Evolutionary conservation across 2,113 vertebrate species (phyloP), one percentile per base, ranked within the genome.

Genomic region (Pogonocichla stellata): DNA sequence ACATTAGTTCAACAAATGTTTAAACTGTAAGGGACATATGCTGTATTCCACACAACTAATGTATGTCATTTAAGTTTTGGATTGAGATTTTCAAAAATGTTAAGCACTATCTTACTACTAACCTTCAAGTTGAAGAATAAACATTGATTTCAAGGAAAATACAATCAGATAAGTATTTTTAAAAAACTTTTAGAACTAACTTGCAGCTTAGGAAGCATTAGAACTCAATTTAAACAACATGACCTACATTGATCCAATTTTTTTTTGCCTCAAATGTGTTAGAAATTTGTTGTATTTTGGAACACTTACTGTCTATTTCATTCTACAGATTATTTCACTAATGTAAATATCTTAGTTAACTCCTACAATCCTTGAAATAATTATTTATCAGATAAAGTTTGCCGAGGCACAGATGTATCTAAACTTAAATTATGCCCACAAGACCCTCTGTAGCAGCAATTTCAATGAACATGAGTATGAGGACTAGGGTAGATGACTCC

Each of bases 401-500:
- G 22, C 54, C 25, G 71, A 69, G 28, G 50, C 51, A 71, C 4
- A 82, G 56, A 57, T 38, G 3, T 22, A 75, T 53, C 15, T 72
- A 42, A 94, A 88, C 45, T 33, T 6, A 6, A 64, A 31, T 56
- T 61, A 45, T 5, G 16, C 9, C 15, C 69, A 78, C 11, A 74
- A 51, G 34, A 66, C 10, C 23, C 47, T 26, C 12, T n/a, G 58
- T 56, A 78, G 10, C 45, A 78, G 5, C 34, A 60, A 5, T 31
- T 40, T 48, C 13, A 51, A 5, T 14, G 22, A 87, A 71, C 4
- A 65, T 33, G 4, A 22, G 12, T 26, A 16, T 12, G 34, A 78
- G 33, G 26, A 38, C n/a, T 33, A 0, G 1, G 5, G 24, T 16
- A 64, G 40, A 12, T 51, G 22, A 53, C 4, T 67, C 2, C 6